A percentile compares a stretch with the other conserved stretches of the same genome.
These are phyloP conservation scores for Typhlichthys subterraneus DNA, from an alignment of 2,797 vertebrate genomes.

Conservation along the genomic window DNA sequence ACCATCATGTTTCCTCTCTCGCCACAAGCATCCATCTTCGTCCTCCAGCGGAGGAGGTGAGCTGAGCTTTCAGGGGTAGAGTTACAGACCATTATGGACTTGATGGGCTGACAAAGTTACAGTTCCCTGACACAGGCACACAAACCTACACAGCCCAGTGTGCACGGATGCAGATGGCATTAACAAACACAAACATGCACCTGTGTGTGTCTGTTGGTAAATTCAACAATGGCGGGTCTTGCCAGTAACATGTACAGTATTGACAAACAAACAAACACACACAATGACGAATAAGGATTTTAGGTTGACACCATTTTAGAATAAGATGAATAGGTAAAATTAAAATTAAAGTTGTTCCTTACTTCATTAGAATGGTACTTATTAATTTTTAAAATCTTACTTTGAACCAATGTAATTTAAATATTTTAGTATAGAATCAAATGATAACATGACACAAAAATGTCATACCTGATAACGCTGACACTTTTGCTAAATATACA, in stretches of 20 bases:
- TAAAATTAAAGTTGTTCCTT: no score
- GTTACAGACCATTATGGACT: slow-evolving; percentile 73
- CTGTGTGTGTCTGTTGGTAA: neutral
- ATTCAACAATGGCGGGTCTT: neutral
- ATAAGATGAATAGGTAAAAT: no score
- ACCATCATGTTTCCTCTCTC: slow-evolving; percentile 29
- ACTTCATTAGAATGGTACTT: no score
- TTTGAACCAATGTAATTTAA: no score
- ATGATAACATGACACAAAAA: no score
- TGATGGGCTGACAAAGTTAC: slow-evolving; percentile 57
- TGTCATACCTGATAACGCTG: no score
- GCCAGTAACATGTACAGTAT: neutral
- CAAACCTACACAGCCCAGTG: neutral
- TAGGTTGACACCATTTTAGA: no score
- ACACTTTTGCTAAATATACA: no score
- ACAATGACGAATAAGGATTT: neutral
- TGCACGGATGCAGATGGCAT: neutral
- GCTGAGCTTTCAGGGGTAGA: slow-evolving; percentile 70
- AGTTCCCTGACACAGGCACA: slow-evolving; percentile 43
- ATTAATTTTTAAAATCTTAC: no score
- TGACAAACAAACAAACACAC: slow-evolving; percentile 4
- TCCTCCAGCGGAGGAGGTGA: slow-evolving; percentile 41
- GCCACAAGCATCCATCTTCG: slow-evolving; percentile 48
- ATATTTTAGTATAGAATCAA: no score
- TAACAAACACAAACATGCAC: neutral